A percentile compares a stretch with the other conserved stretches of the same genome.
Conservation (phyloP, 2,113 vertebrate genomes). For the Puma concolor region DNA sequence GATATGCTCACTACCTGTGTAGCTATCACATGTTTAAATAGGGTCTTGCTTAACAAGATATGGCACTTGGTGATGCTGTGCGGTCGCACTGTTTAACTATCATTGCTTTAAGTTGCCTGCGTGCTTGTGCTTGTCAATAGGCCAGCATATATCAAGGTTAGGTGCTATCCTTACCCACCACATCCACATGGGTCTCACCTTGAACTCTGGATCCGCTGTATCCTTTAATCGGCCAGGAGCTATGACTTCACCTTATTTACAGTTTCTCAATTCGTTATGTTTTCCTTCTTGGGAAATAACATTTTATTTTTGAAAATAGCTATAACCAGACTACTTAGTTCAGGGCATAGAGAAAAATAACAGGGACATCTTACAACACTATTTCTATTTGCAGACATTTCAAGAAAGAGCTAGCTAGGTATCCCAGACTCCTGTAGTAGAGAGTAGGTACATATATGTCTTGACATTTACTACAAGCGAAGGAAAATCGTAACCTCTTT, state of each 20-base stretch:
- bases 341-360: not conserved
- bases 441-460: not conserved
- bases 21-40: not conserved
- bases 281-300: not conserved
- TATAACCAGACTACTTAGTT: not conserved
- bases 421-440: not conserved
- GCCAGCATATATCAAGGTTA: not conserved
- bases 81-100: not conserved
- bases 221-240: not conserved
- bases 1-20: not conserved
- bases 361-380: not conserved
- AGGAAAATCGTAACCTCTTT: not conserved
- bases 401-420: not conserved
- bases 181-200: not conserved
- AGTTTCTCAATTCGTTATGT: not conserved
- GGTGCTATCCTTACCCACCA: fast-evolving
- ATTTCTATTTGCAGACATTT: not conserved
- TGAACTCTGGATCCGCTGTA: fast-evolving
- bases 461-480: not conserved
- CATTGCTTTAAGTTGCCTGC: not conserved
- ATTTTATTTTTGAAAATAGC: not conserved
- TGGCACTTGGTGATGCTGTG: too few relatives aligned
- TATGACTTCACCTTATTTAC: not conserved
- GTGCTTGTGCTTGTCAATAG: fast-evolving
- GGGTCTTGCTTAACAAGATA: not conserved